Evolutionary conservation across 2,888 invertebrate genomes (phyloP).

Genomic region (Tubulanus polymorphus): DNA sequence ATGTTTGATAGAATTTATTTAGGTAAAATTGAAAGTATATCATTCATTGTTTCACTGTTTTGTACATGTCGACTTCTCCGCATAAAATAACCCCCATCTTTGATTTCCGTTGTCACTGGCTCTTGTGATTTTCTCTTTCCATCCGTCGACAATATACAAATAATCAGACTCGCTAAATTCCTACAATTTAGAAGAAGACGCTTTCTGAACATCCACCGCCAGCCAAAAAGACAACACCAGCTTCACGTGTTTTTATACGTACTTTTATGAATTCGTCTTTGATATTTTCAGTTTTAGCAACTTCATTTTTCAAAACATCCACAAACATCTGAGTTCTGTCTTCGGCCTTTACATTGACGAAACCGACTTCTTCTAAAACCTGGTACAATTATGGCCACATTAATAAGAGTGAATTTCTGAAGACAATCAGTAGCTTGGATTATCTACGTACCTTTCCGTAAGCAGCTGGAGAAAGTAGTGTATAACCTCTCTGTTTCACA

Average conservation of each 20-base stretch:
- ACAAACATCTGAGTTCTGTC: constrained; percentile 57
- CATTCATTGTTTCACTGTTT: too few relatives aligned
- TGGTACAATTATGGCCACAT: constrained; percentile 22
- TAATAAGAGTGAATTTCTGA: not conserved
- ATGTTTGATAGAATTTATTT: too few relatives aligned
- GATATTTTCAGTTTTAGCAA: constrained; percentile 49
- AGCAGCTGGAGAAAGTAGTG: constrained; percentile 51
- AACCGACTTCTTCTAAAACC: constrained; percentile 56
- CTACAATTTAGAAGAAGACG: too few relatives aligned
- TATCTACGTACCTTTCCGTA: constrained; percentile 49
- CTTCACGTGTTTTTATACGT: constrained; percentile 9
- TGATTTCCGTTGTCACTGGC: constrained; percentile 35
- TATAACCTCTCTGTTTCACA: constrained; percentile 57
- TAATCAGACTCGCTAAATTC: constrained; percentile 57
- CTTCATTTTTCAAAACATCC: constrained; percentile 55
- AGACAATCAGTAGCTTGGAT: not conserved
- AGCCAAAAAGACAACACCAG: not conserved
- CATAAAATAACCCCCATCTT: constrained; percentile 45
- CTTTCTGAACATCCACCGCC: not conserved
- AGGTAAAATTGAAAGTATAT: too few relatives aligned
- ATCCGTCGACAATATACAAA: constrained; percentile 55
- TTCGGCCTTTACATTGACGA: constrained; percentile 54
- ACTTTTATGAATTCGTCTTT: constrained; percentile 55
- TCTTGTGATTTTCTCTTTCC: constrained; percentile 41
- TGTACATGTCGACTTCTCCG: too few relatives aligned